Evolutionary conservation across 1,140 invertebrate genomes (phyloP).

Genomic region (Philopotamus ludificatus): DNA sequence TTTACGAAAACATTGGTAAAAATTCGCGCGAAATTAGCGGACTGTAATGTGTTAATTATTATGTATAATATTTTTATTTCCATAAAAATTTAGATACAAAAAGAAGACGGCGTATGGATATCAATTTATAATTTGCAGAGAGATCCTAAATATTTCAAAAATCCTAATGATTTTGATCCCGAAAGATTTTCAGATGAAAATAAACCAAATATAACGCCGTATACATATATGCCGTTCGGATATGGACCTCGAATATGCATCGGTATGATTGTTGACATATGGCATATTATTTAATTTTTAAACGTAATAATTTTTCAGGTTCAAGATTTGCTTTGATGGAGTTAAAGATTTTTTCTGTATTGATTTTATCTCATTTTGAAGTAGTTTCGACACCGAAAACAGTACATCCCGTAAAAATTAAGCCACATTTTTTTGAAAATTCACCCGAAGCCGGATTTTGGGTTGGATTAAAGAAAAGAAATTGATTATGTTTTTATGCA

Average conservation of each 20-base stretch:
- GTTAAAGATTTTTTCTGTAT: background rate
- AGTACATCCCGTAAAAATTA: background rate
- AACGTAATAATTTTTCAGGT: background rate
- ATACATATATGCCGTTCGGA: conserved; percentile 46
- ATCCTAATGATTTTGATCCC: conserved; percentile 45
- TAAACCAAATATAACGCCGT: conserved; percentile 43
- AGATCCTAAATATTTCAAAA: conserved; percentile 50
- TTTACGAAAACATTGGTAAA: too few species aligned
- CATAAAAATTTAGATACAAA: too few species aligned
- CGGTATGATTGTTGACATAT: conserved; percentile 35
- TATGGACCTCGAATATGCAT: conserved; percentile 46
- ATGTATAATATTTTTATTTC: too few species aligned
- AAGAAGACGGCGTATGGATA: conserved; percentile 36
- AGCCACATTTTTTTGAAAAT: background rate
- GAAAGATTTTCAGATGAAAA: conserved; percentile 45
- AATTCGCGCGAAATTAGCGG: too few species aligned
- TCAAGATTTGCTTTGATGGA: conserved; percentile 16
- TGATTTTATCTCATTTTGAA: conserved; percentile 7
- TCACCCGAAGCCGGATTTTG: background rate
- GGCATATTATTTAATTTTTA: background rate
- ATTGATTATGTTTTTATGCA: background rate
- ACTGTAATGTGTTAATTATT: too few species aligned
- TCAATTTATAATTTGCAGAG: conserved; percentile 44
- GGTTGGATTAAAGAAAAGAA: conserved; percentile 10
- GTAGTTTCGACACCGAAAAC: conserved; percentile 5